These are phyloP conservation scores for Caloenas nicobarica DNA, from an alignment of 2,113 vertebrate genomes.

Conservation along the genomic window DNA sequence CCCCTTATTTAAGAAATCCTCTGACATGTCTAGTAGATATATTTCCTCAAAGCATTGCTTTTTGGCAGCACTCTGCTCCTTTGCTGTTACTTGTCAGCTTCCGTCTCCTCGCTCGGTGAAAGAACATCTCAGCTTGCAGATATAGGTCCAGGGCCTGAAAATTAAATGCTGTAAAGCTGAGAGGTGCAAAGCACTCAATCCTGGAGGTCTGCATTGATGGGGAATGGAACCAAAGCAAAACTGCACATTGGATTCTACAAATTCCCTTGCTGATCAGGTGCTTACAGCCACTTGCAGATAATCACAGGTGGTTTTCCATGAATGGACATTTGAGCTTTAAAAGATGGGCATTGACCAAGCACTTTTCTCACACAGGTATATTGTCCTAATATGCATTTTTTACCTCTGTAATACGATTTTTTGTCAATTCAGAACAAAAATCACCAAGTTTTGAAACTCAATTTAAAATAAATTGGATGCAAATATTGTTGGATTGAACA, in stretches of 20 bases:
- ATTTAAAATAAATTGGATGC: neutral
- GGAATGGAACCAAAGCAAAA: neutral
- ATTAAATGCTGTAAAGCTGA: neutral
- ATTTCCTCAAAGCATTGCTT: neutral
- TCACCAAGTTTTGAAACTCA: neutral
- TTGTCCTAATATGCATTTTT: neutral
- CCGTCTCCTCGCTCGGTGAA: neutral
- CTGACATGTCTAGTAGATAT: neutral
- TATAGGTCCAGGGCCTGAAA: neutral
- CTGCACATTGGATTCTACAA: neutral
- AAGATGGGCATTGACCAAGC: neutral
- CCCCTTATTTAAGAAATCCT: neutral
- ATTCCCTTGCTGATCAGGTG: neutral
- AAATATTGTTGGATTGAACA: neutral
- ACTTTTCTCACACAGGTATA: neutral
- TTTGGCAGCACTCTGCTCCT: neutral
- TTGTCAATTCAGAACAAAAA: neutral
- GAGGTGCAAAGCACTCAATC: neutral
- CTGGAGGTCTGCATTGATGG: neutral
- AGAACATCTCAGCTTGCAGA: fast-evolving
- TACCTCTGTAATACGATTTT: neutral
- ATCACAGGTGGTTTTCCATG: neutral
- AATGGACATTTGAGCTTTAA: neutral
- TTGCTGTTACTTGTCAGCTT: neutral
- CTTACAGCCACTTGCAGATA: neutral